Percentiles rank a stretch among this genome's conserved stretches.
These are phyloP conservation scores for Heliconius ethilla DNA, from an alignment of 2,888 invertebrate genomes.

Conservation along the genomic window DNA sequence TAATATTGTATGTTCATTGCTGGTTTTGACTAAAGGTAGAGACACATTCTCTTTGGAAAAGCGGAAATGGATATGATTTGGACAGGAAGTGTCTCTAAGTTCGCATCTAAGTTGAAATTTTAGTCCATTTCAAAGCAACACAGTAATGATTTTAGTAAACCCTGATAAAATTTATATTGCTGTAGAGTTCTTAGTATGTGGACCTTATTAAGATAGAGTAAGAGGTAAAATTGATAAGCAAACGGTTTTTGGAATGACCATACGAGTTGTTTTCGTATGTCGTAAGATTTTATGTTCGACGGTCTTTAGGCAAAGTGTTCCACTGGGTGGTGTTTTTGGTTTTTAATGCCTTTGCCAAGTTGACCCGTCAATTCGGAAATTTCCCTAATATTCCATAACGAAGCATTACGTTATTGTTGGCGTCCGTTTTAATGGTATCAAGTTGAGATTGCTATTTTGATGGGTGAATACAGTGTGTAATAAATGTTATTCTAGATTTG, in stretches of 20 bases:
- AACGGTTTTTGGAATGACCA: not conserved
- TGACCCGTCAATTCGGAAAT: constrained; percentile 59
- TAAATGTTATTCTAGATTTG: not conserved
- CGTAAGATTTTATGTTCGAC: constrained; percentile 79
- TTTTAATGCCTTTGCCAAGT: constrained; percentile 74
- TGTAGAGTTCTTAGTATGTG: not conserved
- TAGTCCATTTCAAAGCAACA: constrained; percentile 42
- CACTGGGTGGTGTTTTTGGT: constrained; percentile 75
- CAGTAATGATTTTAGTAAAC: constrained; percentile 53
- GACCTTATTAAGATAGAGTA: constrained; percentile 42
- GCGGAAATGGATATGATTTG: constrained; percentile 42
- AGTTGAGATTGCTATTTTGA: constrained; percentile 43
- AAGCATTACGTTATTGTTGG: constrained; percentile 49
- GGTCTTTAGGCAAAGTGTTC: constrained; percentile 77
- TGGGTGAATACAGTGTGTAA: not conserved
- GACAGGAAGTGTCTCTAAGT: not conserved
- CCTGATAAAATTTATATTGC: constrained; percentile 48
- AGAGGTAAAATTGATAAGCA: constrained; percentile 46
- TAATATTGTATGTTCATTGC: constrained; percentile 40
- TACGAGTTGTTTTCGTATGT: constrained; percentile 59
- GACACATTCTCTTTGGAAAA: not conserved
- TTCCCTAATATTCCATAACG: constrained; percentile 62
- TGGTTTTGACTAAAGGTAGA: not conserved
- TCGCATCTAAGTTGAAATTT: constrained; percentile 29
- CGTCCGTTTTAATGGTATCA: constrained; percentile 49